Evolutionary conservation across 1,140 invertebrate species (phyloP).

Genomic region (Oedothorax gibbosus): DNA sequence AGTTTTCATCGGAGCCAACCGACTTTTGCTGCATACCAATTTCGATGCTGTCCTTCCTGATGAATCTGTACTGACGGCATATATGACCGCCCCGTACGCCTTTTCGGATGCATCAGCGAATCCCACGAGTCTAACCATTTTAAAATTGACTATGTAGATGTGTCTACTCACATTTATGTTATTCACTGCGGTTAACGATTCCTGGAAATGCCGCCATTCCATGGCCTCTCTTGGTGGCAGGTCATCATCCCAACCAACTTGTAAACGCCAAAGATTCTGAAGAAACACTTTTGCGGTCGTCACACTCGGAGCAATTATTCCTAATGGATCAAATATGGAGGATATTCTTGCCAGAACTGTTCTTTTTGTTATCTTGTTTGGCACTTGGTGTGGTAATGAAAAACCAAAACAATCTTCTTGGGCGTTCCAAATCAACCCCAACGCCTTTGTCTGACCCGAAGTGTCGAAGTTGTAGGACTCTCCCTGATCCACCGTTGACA

Average conservation of each 20-base stretch:
- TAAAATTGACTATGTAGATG: conserved; percentile 8
- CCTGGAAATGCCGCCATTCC: background rate
- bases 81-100: background rate
- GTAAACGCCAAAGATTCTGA: conserved; percentile 63
- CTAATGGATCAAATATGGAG: conserved; percentile 69
- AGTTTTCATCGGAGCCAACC: background rate
- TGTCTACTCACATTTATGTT: conserved; percentile 9
- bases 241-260: background rate
- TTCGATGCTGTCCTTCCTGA: conserved; percentile 7
- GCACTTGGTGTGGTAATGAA: background rate
- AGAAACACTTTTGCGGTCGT: conserved; percentile 68
- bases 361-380: conserved; percentile 7
- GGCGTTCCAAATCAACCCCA: conserved; percentile 1
- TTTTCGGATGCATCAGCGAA: conserved; percentile 5
- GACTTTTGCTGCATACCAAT: conserved; percentile 35
- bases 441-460: background rate
- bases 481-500: conserved; percentile 62
- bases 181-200: conserved; percentile 33
- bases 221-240: background rate
- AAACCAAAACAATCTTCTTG: conserved; percentile 5
- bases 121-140: background rate
- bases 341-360: conserved; percentile 54
- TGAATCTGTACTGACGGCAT: background rate
- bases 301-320: conserved; percentile 67
- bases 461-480: conserved; percentile 64